Conservation (phyloP, 1,140 invertebrate species). For the Argopecten irradians region DNA sequence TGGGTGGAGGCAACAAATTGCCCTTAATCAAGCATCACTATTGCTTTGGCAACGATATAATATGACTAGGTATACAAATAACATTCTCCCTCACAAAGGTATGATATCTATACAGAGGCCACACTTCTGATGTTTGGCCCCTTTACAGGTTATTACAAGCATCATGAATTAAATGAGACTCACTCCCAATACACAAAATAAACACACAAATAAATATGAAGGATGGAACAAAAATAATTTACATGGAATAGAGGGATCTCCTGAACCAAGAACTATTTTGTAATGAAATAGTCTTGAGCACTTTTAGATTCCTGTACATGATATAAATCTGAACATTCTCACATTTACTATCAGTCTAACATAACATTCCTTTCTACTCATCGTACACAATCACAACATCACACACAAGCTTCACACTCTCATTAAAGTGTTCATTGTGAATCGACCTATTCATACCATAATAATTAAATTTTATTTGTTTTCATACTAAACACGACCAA, state of each 20-base stretch:
- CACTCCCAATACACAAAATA: not conserved
- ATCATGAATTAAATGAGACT: not conserved
- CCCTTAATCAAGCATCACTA: not conserved
- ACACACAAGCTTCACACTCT: not conserved
- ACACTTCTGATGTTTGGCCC: not conserved
- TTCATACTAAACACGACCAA: too few relatives aligned
- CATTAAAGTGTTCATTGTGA: too few relatives aligned
- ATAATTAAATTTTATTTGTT: too few relatives aligned
- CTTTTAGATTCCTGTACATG: not conserved
- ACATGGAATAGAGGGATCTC: not conserved
- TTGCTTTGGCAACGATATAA: not conserved
- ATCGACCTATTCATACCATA: too few relatives aligned
- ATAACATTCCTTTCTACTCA: not conserved
- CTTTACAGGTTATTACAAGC: not conserved
- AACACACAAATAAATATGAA: not conserved
- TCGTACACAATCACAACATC: not conserved
- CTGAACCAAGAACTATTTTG: not conserved
- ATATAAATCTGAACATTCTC: not conserved
- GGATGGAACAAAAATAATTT: not conserved
- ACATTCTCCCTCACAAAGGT: not conserved
- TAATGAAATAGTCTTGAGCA: constrained; percentile 22
- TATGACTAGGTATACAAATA: not conserved
- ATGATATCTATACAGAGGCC: not conserved
- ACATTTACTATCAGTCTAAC: not conserved
- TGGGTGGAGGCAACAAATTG: not conserved